These are phyloP conservation scores for Corythoichthys intestinalis DNA, from an alignment of 2,113 vertebrate species.

Conservation along the genomic window DNA sequence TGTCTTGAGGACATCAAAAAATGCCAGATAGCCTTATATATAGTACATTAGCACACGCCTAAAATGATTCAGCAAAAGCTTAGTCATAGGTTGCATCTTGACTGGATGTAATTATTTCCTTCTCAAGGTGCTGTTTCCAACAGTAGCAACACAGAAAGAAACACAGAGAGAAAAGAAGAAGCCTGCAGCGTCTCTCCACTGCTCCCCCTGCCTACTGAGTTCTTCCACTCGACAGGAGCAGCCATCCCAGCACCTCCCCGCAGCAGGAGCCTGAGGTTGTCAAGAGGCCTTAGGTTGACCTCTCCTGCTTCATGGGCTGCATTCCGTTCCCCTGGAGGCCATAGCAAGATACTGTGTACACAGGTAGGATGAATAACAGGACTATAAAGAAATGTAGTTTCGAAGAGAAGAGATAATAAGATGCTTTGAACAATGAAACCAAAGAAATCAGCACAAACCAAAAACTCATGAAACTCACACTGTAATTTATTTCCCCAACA, in stretches of 20 bases:
- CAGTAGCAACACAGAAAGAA: conserved; percentile 42
- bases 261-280: conserved; percentile 64
- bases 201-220: conserved; percentile 80
- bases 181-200: conserved; percentile 55
- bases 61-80: background rate
- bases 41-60: background rate
- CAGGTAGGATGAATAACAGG: conserved; percentile 74
- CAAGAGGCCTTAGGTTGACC: conserved; percentile 79
- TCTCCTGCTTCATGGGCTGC: conserved; percentile 92
- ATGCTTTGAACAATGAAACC: background rate
- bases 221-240: conserved; percentile 83
- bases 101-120: conserved; percentile 2
- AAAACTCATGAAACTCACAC: background rate
- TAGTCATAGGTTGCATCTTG: background rate
- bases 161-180: conserved; percentile 28
- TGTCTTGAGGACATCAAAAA: background rate
- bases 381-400: background rate
- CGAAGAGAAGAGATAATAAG: background rate
- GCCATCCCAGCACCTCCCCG: conserved; percentile 69
- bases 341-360: conserved; percentile 81
- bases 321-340: conserved; percentile 80
- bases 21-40: too few relatives aligned
- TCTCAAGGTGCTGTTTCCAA: conserved; percentile 46
- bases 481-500: conserved; percentile 1
- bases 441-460: background rate